Conservation (phyloP, 2,888 invertebrate species). For the Acleris literana region DNA sequence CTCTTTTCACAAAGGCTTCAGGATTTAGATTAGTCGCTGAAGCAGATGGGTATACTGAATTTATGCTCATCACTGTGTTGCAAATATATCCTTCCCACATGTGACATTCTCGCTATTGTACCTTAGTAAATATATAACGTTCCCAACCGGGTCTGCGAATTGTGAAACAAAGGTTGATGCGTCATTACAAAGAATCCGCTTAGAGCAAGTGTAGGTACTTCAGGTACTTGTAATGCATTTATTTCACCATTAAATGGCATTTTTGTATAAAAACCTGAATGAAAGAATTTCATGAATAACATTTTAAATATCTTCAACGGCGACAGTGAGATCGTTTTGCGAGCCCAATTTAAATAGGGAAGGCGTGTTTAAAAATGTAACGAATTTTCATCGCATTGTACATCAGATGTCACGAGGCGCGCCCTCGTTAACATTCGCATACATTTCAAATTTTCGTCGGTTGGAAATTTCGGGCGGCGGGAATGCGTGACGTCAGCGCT, state of each 20-base stretch:
- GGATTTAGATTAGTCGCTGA: no score
- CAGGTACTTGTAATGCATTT: background rate
- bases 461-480: constrained; percentile 44
- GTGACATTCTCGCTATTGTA: no score
- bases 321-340: constrained; percentile 14
- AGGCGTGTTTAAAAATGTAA: constrained; percentile 17
- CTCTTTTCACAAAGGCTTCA: no score
- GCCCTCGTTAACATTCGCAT: constrained; percentile 40
- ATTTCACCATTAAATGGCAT: background rate
- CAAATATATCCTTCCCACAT: no score
- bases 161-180: constrained; percentile 15
- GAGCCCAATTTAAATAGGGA: constrained; percentile 21
- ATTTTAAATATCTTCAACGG: constrained; percentile 16
- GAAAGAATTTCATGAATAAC: constrained; percentile 16
- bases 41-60: no score
- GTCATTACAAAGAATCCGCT: constrained; percentile 23
- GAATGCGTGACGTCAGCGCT: constrained; percentile 60
- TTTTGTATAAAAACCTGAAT: constrained; percentile 6
- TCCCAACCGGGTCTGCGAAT: background rate
- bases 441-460: constrained; percentile 37
- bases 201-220: background rate
- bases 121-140: no score
- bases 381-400: constrained; percentile 30
- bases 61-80: no score
- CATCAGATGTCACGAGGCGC: constrained; percentile 30